Evolutionary conservation across 1,140 invertebrate genomes (phyloP).

Genomic region (Phocides pigmalion): DNA sequence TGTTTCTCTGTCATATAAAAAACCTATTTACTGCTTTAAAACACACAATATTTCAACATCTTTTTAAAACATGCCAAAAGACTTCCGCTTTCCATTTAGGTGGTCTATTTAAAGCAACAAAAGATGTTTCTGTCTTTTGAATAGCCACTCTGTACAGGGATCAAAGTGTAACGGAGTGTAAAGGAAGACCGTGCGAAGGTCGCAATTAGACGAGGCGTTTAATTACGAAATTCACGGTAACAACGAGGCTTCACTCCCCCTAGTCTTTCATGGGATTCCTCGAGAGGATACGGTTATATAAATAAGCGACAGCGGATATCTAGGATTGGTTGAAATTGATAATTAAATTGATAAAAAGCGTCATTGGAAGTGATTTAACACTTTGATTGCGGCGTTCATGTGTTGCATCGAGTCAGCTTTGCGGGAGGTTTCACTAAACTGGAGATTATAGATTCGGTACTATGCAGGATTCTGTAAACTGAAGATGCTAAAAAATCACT

Average conservation of each 20-base stretch:
- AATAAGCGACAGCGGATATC: background rate
- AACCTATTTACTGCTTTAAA: too few species aligned
- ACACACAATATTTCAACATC: too few species aligned
- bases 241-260: conserved; percentile 74
- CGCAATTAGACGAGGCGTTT: conserved; percentile 77
- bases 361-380: too few species aligned
- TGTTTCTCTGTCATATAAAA: too few species aligned
- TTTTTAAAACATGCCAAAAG: background rate
- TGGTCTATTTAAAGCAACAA: background rate
- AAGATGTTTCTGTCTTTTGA: conserved; percentile 13
- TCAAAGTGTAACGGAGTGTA: conserved; percentile 63
- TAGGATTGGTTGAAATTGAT: background rate
- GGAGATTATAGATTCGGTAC: too few species aligned
- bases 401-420: too few species aligned
- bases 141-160: conserved; percentile 31
- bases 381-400: too few species aligned
- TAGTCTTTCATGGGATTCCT: conserved; percentile 73
- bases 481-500: too few species aligned
- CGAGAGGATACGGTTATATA: conserved; percentile 2
- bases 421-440: too few species aligned
- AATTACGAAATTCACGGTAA: conserved; percentile 79
- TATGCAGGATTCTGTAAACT: too few species aligned
- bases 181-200: conserved; percentile 65
- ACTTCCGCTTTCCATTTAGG: background rate
- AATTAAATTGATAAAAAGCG: too few species aligned